These are phyloP conservation scores for Alauda arvensis DNA, from an alignment of 2,797 vertebrate genomes.

Conservation along the genomic window DNA sequence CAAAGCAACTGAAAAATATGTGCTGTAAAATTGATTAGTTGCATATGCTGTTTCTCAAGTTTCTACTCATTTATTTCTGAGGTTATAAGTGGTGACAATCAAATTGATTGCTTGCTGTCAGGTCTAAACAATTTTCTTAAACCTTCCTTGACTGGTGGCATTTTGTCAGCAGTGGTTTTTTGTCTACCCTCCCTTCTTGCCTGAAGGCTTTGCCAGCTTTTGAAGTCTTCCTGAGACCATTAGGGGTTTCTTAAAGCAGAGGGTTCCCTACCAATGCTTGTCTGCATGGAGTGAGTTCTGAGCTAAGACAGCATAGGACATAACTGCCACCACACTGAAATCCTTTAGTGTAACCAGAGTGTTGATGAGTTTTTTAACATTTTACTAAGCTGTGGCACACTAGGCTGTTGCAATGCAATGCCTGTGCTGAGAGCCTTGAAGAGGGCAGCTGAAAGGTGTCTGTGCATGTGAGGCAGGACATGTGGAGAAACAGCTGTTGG, in stretches of 20 bases:
- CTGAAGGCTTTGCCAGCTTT: background rate
- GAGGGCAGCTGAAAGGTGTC: background rate
- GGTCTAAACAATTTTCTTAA: background rate
- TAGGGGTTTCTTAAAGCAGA: background rate
- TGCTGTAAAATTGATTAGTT: background rate
- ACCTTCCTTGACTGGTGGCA: background rate
- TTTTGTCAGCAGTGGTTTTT: background rate
- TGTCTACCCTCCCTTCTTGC: background rate
- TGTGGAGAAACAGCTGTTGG: constrained; percentile 33
- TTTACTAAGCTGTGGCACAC: background rate
- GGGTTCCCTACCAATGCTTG: background rate
- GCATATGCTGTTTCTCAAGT: background rate
- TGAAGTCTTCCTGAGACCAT: background rate
- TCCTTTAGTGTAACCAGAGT: background rate
- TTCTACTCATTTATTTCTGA: background rate
- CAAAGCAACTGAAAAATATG: background rate
- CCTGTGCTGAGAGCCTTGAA: background rate
- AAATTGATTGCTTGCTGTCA: background rate
- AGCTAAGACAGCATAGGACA: background rate
- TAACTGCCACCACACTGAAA: background rate
- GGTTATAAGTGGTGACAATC: background rate
- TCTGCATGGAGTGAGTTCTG: background rate
- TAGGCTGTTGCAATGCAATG: background rate
- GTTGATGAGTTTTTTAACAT: background rate
- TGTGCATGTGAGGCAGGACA: background rate